Conservation (phyloP, 1,140 invertebrate species). For the Hycleus cichorii region DNA sequence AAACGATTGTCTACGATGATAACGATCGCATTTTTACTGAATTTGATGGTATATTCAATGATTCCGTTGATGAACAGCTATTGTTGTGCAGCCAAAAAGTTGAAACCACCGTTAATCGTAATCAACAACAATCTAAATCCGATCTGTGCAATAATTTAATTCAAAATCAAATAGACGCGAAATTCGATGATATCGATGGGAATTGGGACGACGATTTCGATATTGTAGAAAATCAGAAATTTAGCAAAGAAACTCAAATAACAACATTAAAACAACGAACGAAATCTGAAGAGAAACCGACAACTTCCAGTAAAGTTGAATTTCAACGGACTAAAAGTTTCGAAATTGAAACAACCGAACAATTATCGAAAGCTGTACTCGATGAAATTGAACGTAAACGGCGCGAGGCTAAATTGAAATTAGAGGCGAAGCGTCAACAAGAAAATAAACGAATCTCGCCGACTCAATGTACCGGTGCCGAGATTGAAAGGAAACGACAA, state of each 20-base stretch:
- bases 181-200: no score
- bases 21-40: slow-evolving; percentile 1
- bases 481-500: slow-evolving; percentile 36
- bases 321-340: slow-evolving; percentile 31
- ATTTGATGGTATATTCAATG: slow-evolving; percentile 33
- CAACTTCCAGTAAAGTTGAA: slow-evolving; percentile 18
- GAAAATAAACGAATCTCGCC: not conserved
- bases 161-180: no score
- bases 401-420: slow-evolving; percentile 32
- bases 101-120: slow-evolving; percentile 21
- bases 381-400: slow-evolving; percentile 37
- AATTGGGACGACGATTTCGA: no score
- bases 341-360: slow-evolving; percentile 8
- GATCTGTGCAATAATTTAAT: not conserved
- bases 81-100: slow-evolving; percentile 32
- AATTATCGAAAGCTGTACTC: not conserved
- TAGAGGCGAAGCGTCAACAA: slow-evolving; percentile 27
- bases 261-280: slow-evolving; percentile 15
- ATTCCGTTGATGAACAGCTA: slow-evolving; percentile 33
- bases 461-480: slow-evolving; percentile 25
- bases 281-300: not conserved
- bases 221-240: no score
- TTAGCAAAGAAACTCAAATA: not conserved
- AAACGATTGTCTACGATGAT: slow-evolving; percentile 2
- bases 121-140: not conserved